Base-by-base conservation (phyloP, 2,113 vertebrate species). In the Oryzias celebensis region DNA sequence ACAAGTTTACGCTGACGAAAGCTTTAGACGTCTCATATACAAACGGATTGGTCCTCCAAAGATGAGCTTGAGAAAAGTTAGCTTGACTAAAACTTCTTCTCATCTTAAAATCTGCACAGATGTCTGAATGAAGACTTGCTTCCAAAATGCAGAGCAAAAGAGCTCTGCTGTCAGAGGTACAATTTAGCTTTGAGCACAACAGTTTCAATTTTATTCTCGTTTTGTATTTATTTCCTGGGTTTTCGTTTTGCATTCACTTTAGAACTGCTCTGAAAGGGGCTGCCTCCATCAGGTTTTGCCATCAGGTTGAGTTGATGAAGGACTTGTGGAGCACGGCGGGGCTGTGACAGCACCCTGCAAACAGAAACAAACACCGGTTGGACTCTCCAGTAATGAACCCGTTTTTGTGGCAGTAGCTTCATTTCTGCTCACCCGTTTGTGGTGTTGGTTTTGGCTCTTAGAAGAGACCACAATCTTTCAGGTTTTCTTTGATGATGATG, bases 401-500 rank as follows among this genome's bases (percentile, higher is more conserved):
- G 10, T 31, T 10, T 16, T 14, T 3, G 1, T 48, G n/a, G 16
- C 1, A 7, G 31, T 14, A 5, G 4, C 5, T 48, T 14, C 4
- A 14, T 3, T 22, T 28, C 45, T 10, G 22, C 64, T 70, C 62
- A 87, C 88, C 81, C 55, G 53, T 12, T 15, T 45, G 51, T 28
- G 46, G 47, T 45, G 49, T 52, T 42, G 22, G 65, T 41, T 20
- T 0, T 46, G 62, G 46, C 65, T 66, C 75, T 91, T 93, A 98
- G 87, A 99, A 98, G 84, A 99, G 96, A 71, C 97, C 96, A 0
- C 96, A 99, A 56, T 98, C 96, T 85, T 99, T 99, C 86, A 98
- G 94, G 75, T 99, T 99, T 91, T 99, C 96, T 85, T 98, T 98
- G 92, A 99, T 99, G 91, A 99, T 98, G 84, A 99, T 98, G 87